A percentile compares a stretch with the other conserved stretches of the same genome.
Conservation (phyloP, 1,140 invertebrate genomes). For the Drosophila auraria region DNA sequence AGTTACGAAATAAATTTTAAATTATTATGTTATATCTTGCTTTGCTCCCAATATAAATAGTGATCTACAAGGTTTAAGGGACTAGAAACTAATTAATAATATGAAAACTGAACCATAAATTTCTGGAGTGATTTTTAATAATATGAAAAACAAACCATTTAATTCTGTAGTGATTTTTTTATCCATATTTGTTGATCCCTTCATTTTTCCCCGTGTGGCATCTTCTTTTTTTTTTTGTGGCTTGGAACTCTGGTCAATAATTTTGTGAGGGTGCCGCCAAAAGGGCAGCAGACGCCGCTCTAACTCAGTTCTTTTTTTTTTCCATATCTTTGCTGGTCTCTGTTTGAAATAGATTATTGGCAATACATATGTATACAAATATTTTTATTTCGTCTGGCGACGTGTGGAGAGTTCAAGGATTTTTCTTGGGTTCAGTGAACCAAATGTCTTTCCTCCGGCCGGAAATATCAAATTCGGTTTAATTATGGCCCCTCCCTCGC, state of each 20-base stretch:
- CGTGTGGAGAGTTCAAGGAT: conserved; percentile 71
- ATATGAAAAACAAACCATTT: not conserved
- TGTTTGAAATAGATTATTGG: conserved; percentile 83
- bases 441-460: conserved; percentile 53
- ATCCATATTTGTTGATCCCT: not conserved
- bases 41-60: no score
- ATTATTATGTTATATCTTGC: no score
- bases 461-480: conserved; percentile 82
- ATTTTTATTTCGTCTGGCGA: conserved; percentile 75
- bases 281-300: conserved; percentile 70
- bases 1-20: not conserved
- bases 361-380: conserved; percentile 70
- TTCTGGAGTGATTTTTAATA: no score
- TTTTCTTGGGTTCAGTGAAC: conserved; percentile 74
- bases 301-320: conserved; percentile 43
- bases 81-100: no score
- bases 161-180: not conserved
- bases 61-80: no score
- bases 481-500: conserved; percentile 64
- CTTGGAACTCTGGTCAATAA: conserved; percentile 76
- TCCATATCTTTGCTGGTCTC: conserved; percentile 45
- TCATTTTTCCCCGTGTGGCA: conserved; percentile 24
- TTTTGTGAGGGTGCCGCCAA: conserved; percentile 85
- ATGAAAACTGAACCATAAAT: no score
- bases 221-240: conserved; percentile 44